Evolutionary conservation across 1,140 invertebrate genomes (phyloP).

Genomic region (Caerostris darwini): DNA sequence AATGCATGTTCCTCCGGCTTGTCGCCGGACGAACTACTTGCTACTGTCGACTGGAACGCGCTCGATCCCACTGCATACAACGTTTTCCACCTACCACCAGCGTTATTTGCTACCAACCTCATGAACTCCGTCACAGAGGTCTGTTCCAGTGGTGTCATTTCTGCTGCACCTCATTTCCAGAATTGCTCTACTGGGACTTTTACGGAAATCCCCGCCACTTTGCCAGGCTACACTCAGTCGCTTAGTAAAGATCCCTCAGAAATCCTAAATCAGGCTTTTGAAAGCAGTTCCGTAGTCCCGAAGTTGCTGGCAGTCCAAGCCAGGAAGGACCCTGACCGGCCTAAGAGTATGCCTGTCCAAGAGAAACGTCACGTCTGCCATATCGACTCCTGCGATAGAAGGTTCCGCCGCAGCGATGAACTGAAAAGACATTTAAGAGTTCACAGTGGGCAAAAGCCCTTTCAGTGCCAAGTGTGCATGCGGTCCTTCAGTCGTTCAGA

Average conservation of each 20-base stretch:
- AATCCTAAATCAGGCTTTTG: conserved; percentile 89
- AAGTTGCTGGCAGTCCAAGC: conserved; percentile 96
- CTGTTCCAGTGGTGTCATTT: neutral
- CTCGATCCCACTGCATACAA: conserved; percentile 80
- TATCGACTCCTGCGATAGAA: conserved; percentile 96
- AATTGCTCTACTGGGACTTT: conserved; percentile 17
- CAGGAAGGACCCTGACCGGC: conserved; percentile 96
- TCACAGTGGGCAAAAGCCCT: conserved; percentile 99
- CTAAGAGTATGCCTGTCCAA: conserved; percentile 98
- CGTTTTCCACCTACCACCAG: conserved; percentile 82
- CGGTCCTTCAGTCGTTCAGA: conserved; percentile 97
- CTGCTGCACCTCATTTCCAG: conserved; percentile 31
- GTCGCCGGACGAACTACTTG: conserved; percentile 80
- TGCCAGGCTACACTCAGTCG: conserved; percentile 95
- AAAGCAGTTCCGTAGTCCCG: conserved; percentile 86
- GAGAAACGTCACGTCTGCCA: conserved; percentile 99
- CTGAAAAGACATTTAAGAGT: conserved; percentile 98
- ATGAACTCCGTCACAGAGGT: conserved; percentile 18
- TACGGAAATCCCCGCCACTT: conserved; percentile 85
- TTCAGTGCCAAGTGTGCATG: conserved; percentile 99
- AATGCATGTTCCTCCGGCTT: no score
- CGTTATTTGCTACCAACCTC: conserved; percentile 72
- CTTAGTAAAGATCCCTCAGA: conserved; percentile 97
- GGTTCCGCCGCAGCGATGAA: conserved; percentile 98
- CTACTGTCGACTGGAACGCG: conserved; percentile 59